Conservation (phyloP, 2,113 vertebrate species). For the Nettapus auritus region DNA sequence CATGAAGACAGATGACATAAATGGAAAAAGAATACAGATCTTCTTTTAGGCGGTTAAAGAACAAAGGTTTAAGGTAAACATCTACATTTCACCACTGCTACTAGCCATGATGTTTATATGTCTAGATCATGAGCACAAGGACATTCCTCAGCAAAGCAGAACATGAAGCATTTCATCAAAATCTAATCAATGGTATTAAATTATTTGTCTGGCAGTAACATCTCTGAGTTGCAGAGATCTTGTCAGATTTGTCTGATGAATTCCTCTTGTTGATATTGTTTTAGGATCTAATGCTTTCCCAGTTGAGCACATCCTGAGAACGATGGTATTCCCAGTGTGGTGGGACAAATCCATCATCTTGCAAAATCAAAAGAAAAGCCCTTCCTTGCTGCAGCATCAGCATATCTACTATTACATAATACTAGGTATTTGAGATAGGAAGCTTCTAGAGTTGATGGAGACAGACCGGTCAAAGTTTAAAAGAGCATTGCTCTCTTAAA, state of each 20-base stretch:
- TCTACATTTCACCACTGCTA: neutral
- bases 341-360: neutral
- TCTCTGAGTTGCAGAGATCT: neutral
- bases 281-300: neutral
- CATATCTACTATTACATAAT: neutral
- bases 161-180: neutral
- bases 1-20: neutral
- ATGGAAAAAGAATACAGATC: neutral
- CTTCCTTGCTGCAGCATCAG: neutral
- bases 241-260: neutral
- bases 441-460: neutral
- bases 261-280: neutral
- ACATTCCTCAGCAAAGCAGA: neutral
- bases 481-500: neutral
- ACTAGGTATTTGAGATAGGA: neutral
- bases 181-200: neutral
- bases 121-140: neutral
- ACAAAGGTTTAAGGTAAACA: neutral
- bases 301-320: neutral
- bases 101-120: neutral
- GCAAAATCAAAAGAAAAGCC: neutral
- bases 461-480: neutral
- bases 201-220: neutral
- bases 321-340: neutral
- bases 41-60: neutral